These are phyloP conservation scores for Anagrus nilaparvatae DNA, from an alignment of 1,140 invertebrate genomes.

Conservation along the genomic window DNA sequence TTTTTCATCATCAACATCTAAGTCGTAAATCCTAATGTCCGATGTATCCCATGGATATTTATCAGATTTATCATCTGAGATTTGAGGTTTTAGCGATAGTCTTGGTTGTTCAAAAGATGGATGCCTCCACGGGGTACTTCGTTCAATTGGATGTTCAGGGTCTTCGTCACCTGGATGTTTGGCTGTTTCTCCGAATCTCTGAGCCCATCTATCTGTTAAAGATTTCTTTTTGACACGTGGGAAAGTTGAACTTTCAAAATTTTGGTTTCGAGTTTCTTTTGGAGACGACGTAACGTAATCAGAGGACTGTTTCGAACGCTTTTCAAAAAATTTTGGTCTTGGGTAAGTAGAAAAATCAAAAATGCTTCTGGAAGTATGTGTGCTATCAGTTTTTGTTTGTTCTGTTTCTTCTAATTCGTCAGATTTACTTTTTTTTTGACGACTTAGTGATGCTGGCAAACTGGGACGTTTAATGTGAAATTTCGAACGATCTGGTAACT, in stretches of 20 bases:
- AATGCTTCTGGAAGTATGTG: too few relatives aligned
- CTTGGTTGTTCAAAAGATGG: slow-evolving; percentile 38
- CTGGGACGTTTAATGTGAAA: slow-evolving; percentile 37
- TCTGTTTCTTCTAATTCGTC: too few relatives aligned
- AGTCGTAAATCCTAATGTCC: slow-evolving; percentile 5
- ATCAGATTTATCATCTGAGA: slow-evolving; percentile 18
- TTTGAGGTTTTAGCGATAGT: slow-evolving; percentile 25
- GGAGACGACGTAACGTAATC: slow-evolving; percentile 35
- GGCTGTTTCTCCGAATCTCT: slow-evolving; percentile 36
- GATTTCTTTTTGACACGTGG: slow-evolving; percentile 35
- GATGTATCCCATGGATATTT: slow-evolving; percentile 28
- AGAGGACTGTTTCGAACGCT: slow-evolving; percentile 42
- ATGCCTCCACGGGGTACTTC: slow-evolving; percentile 38
- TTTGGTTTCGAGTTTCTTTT: slow-evolving; percentile 32
- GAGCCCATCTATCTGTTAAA: slow-evolving; percentile 41
- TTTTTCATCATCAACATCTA: slow-evolving; percentile 5
- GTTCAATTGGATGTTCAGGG: slow-evolving; percentile 29
- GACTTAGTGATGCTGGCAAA: background rate
- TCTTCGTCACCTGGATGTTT: slow-evolving; percentile 4
- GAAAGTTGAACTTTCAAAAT: slow-evolving; percentile 42
- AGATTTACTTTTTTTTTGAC: too few relatives aligned
- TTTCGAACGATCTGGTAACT: slow-evolving; percentile 49
- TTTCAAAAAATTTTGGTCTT: slow-evolving; percentile 60
- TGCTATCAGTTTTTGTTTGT: too few relatives aligned
- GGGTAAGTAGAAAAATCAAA: slow-evolving; percentile 70